These are phyloP conservation scores for Himalopsyche kuldschensis DNA, from an alignment of 2,888 invertebrate genomes.

Conservation along the genomic window DNA sequence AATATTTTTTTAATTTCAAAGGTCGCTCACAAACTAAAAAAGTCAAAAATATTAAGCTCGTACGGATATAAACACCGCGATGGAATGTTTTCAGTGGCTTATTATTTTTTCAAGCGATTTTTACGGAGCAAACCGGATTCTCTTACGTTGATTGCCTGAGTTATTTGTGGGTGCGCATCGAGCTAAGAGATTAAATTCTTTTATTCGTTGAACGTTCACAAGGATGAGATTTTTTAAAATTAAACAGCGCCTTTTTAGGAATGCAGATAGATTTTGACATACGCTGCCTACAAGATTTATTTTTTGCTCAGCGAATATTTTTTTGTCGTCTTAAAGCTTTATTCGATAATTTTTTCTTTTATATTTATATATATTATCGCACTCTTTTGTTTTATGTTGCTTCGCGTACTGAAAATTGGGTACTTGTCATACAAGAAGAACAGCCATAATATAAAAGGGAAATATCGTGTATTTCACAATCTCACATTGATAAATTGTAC, in stretches of 20 bases:
- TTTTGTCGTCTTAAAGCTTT: neutral
- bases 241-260: neutral
- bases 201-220: neutral
- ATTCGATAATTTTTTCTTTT: too few species aligned
- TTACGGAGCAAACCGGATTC: neutral
- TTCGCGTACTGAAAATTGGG: too few species aligned
- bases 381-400: too few species aligned
- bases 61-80: neutral
- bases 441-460: too few species aligned
- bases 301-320: neutral
- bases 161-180: constrained; percentile 1
- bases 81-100: neutral
- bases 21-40: neutral
- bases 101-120: neutral
- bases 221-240: neutral
- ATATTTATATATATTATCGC: too few species aligned
- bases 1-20: neutral
- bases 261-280: neutral
- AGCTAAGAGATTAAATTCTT: neutral
- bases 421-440: too few species aligned
- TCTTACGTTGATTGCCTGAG: constrained; percentile 1
- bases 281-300: neutral
- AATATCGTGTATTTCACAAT: too few species aligned
- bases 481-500: too few species aligned
- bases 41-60: neutral